Evolutionary conservation across 2,888 invertebrate species (phyloP), one percentile per base, ranked within the genome.

Genomic region (Epistrophella euchroma): DNA sequence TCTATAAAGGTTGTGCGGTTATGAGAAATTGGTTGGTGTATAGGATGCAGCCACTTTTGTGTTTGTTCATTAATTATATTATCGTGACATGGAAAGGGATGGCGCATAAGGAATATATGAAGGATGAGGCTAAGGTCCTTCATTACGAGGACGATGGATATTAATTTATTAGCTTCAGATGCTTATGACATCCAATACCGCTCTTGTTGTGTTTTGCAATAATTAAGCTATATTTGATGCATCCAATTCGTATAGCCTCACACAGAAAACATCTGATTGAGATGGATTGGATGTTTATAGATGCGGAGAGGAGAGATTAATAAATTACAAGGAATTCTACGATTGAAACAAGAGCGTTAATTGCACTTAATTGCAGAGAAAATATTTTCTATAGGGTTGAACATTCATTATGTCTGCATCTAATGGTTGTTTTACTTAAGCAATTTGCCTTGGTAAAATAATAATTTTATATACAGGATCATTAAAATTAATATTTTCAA

Each of bases 61-160:
- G 56, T 37, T 68, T 76, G 60, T 70, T 77, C 81, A 85, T 85
- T 85, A 85, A 85, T 85, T 76, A 85, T 58, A 85, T 64, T 73
- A 68, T 72, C 45, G 43, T 79, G 75, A 80, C 75, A 79, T 66
- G 35, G 35, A 71, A 43, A 43, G 43, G 74, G 75, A 75, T 71
- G 71, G 47, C 25, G 47, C 25, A 19, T 62, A 37, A 11, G 74
- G 70, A 56, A 56, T 52, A 52, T 28, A 1, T 19, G 15, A 17
- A 64, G 28, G 45, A 45, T 11, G 32, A 25, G 52, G 37, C 17
- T 52, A 15, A 15, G 25, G 13, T 32, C 11, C 4, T 35, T 13
- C 17, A 56, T 32, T n/a, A 70, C 32, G 35, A 22, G 32, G 72
- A 70, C 58, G 79, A 70, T 47, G 60, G 62, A 81, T 76, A 73